Evolutionary conservation across 2,888 invertebrate genomes (phyloP).

Genomic region (Ochlodes sylvanus): DNA sequence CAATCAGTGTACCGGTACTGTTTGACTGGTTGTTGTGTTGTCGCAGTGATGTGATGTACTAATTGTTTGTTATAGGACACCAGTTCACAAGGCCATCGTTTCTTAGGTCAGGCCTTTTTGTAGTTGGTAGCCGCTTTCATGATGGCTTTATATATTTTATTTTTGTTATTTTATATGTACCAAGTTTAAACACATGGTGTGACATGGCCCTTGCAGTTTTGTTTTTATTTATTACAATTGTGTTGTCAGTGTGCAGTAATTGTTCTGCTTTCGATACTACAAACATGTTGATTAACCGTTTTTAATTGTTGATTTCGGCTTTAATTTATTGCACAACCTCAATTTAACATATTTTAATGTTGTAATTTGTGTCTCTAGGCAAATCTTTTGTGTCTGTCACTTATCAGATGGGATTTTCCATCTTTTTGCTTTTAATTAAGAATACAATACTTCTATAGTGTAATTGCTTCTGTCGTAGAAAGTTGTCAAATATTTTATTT

Average conservation of each 20-base stretch:
- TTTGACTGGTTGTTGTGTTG: conserved; percentile 9
- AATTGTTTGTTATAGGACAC: conserved; percentile 82
- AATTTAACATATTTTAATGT: conserved; percentile 22
- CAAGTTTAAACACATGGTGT: conserved; percentile 60
- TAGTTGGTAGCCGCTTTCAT: conserved; percentile 66
- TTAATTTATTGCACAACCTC: conserved; percentile 22
- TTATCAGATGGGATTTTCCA: not conserved
- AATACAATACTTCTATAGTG: not conserved
- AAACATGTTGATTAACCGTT: conserved; percentile 46
- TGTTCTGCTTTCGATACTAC: conserved; percentile 46
- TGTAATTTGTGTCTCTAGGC: conserved; percentile 6
- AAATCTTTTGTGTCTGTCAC: conserved; percentile 2
- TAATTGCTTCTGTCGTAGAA: conserved; percentile 25
- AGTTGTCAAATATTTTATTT: not conserved
- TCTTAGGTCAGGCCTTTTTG: conserved; percentile 79
- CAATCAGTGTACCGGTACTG: not conserved
- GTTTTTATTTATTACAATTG: conserved; percentile 52
- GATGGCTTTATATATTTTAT: conserved; percentile 58
- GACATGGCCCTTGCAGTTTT: conserved; percentile 58
- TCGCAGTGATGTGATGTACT: conserved; percentile 45
- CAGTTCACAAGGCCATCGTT: conserved; percentile 81
- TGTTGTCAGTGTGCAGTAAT: conserved; percentile 63
- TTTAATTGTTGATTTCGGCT: conserved; percentile 44
- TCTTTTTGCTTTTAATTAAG: conserved; percentile 8
- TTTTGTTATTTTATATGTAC: conserved; percentile 43